phyloP scores from a whole-genome alignment of 2,888 invertebrate genomes.

The Candidula unifasciata region DNA sequence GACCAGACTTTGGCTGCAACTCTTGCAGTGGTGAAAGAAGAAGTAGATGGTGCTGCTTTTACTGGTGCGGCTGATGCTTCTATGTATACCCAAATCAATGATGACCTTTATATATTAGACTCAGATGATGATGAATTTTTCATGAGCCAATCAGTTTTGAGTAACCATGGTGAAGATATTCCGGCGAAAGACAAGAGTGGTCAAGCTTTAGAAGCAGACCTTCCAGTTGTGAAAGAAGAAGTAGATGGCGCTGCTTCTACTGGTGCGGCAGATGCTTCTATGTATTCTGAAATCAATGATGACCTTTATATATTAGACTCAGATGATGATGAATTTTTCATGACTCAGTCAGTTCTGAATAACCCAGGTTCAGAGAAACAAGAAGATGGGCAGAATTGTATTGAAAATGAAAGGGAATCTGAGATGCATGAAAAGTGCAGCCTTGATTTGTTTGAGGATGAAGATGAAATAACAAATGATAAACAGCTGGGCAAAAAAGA shows the following conservation, averaged over 20 bases:
- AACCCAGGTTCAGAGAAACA: background rate
- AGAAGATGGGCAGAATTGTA: background rate
- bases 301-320: conserved; percentile 51
- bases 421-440: background rate
- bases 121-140: conserved; percentile 55
- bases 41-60: background rate
- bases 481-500: background rate
- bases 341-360: conserved; percentile 21
- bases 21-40: background rate
- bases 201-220: background rate
- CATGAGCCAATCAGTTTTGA: conserved; percentile 21
- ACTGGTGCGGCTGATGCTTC: background rate
- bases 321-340: conserved; percentile 54
- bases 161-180: no score
- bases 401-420: background rate
- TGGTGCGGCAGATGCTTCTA: background rate
- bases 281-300: conserved; percentile 48
- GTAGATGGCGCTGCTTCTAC: background rate
- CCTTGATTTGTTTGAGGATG: background rate
- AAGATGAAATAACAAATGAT: background rate
- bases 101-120: conserved; percentile 50
- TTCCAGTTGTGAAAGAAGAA: background rate
- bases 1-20: background rate
- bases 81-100: conserved; percentile 43
- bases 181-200: no score